These are phyloP conservation scores for Epistrophella euchroma DNA, from an alignment of 2,888 invertebrate species.

Conservation along the genomic window DNA sequence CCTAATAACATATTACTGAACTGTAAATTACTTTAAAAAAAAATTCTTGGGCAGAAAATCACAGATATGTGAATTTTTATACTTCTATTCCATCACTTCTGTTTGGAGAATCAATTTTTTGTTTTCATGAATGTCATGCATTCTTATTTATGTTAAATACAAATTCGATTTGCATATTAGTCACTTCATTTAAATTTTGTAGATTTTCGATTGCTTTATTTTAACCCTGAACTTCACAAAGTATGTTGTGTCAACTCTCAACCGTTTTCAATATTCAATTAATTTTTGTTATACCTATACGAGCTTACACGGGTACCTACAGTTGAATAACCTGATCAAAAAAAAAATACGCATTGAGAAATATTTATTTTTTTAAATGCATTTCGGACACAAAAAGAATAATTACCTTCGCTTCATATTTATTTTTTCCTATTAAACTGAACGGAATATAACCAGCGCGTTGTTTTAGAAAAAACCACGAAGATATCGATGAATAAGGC, in stretches of 20 bases:
- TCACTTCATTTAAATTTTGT: background rate
- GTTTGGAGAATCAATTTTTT: too few relatives aligned
- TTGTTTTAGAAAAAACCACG: background rate
- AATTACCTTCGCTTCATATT: background rate
- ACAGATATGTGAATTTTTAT: too few relatives aligned
- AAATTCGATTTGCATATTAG: conserved; percentile 38
- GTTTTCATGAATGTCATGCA: too few relatives aligned
- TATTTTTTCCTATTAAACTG: too few relatives aligned
- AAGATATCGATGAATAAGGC: conserved; percentile 23
- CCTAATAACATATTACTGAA: too few relatives aligned
- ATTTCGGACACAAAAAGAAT: background rate
- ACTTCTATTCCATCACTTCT: too few relatives aligned
- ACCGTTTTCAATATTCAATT: background rate
- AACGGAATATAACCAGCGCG: background rate
- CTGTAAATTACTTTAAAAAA: too few relatives aligned
- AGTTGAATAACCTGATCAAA: conserved; percentile 43
- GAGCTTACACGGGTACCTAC: background rate
- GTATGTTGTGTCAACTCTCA: background rate
- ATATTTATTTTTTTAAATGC: background rate
- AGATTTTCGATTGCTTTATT: background rate
- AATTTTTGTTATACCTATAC: background rate
- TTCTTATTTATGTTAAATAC: too few relatives aligned
- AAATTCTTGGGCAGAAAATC: too few relatives aligned
- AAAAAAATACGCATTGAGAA: conserved; percentile 2
- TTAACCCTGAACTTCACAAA: conserved; percentile 40